Base-by-base conservation (phyloP, 2,888 invertebrate species). In the Hemistola chrysoprasaria region DNA sequence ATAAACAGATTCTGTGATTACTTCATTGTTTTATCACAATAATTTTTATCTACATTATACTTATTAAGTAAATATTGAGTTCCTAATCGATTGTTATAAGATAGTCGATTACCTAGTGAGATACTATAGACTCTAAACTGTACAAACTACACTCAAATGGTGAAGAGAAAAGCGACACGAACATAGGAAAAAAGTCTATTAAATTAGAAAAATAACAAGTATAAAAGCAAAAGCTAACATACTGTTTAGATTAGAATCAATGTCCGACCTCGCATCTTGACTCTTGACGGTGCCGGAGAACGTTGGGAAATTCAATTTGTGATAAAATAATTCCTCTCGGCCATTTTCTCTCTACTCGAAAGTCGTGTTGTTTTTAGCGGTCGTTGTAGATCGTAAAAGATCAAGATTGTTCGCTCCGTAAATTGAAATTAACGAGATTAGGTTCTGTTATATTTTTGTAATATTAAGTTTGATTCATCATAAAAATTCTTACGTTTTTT, bases 301-400 rank as follows among this genome's bases (percentile, higher is more conserved):
- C 44, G 40, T 35, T 44, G 34, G 35, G 39, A 36, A 34, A 47
- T 44, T 38, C 47, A 47, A 50, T 47, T 50, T 44, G 39, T 35
- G 50, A 53, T 50, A 48, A 55, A 56, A 53, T 59, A 56, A 59
- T 59, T 48, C 47, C 34, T 29, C 34, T 29, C 24, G 22, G 28
- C 43, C 50, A 38, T 23, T 35, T 38, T 26, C 33, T 27, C 37
- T 20, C 8, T 4, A 33, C 42, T 16, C 30, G 28, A 33, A 36
- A 11, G 25, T 43, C 22, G 20, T 22, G 30, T 39, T 39, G 33
- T 29, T 43, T 37, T 38, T 43, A 38, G 31, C 36, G 16, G 25
- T 21, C 24, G 26, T 4, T 16, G 16, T 2, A 16, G 8, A 34
- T n/a, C n/a, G 26, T 23, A 16, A 8, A 34, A 23, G 32, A 40